Evolutionary conservation across 2,888 invertebrate genomes (phyloP).

Genomic region (Nephrotoma flavescens): DNA sequence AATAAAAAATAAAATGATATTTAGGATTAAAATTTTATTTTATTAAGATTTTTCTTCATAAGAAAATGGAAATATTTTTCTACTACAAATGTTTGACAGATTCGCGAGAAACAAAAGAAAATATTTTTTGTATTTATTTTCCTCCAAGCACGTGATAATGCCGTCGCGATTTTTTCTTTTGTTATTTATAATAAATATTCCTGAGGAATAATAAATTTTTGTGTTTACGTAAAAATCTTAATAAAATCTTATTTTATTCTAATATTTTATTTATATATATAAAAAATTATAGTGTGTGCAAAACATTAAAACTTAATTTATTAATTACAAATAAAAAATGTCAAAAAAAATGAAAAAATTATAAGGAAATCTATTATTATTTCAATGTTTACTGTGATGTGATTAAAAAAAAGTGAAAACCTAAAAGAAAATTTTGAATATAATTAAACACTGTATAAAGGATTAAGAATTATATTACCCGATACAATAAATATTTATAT

Average conservation of each 20-base stretch:
- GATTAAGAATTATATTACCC: not conserved
- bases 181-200: not conserved
- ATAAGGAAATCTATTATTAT: not conserved
- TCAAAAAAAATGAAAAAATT: not conserved
- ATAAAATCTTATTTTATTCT: not conserved
- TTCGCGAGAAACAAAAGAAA: not conserved
- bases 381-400: not conserved
- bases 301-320: not conserved
- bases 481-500: not conserved
- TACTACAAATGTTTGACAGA: not conserved
- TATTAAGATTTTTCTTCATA: not conserved
- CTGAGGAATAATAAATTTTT: not conserved
- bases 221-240: not conserved
- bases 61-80: not conserved
- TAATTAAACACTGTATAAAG: not conserved
- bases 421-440: not conserved
- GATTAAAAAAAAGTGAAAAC: not conserved
- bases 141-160: not conserved
- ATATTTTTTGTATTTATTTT: not conserved
- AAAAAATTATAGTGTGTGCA: not conserved
- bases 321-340: not conserved
- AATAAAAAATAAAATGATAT: not conserved
- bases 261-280: not conserved
- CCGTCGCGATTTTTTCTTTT: not conserved
- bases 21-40: not conserved